Evolutionary conservation across 2,888 invertebrate species (phyloP), one percentile per base, ranked within the genome.

Genomic region (Auanema freiburgensis): DNA sequence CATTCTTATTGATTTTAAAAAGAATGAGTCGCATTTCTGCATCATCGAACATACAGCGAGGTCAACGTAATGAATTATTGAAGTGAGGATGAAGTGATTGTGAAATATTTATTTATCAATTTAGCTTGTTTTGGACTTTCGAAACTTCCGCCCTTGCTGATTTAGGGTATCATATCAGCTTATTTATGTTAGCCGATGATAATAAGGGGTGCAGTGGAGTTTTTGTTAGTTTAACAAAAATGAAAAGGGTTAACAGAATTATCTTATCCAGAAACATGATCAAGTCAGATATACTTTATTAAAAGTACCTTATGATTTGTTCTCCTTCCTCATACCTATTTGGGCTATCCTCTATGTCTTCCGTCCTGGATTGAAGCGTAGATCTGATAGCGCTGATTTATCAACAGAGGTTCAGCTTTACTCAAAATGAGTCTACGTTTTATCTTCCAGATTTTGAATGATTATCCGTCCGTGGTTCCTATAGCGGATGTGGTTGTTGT

Each of bases 261-360:
- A 33, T 14, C 16, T 14, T 21, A 21, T 65, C 40, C 58, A 76
- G 76, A 63, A 71, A 18, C 74, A 76, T 59, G 72, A 76, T 46
- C 74, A 76, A 63, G 40, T 71, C 21, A 66, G 71, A 10, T 76
- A 76, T 50, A 59, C 71, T 1, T 44, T 64, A 16, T 59, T 76
- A 16, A 76, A 76, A 42, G 67, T 65, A 1, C 74, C 76, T 3
- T 76, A 76, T 46, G 76, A 76, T 57, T 24, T 76, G 11, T 57
- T 70, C 24, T 69, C 66, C 21, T 74, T 74, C 50, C 67, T 76
- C 3, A 63, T 73, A 56, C 76, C 76, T n/a, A 74, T 69, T 14
- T 76, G 76, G 76, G 73, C 76, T n/a, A 71, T 76, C 50, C 65
- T 76, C 24, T 74, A 71, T 42, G 74, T 76, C 3, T 76, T 76